phyloP scores from a whole-genome alignment of 1,140 invertebrate genomes.

The Drosophila subpulchrella region DNA sequence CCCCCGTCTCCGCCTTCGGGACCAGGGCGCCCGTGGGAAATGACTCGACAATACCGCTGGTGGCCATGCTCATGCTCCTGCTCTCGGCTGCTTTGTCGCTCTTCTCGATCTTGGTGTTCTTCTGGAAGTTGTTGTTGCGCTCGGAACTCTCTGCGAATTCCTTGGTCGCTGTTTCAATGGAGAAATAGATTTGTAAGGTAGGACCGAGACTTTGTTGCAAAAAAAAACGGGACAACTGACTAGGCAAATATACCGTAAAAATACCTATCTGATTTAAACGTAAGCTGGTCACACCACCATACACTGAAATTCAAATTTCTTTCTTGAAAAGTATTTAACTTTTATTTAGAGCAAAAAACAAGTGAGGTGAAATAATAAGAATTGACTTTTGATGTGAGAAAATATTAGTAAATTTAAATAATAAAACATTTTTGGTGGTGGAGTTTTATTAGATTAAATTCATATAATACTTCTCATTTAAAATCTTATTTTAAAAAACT shows the following conservation, averaged over 20 bases:
- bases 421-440: too few relatives aligned
- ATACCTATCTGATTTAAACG: not conserved
- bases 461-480: too few relatives aligned
- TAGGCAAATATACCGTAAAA: not conserved
- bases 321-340: too few relatives aligned
- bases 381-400: too few relatives aligned
- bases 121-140: slow-evolving; percentile 14
- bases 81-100: slow-evolving; percentile 24
- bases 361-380: too few relatives aligned
- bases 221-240: not conserved
- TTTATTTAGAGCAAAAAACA: too few relatives aligned
- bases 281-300: not conserved
- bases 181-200: slow-evolving; percentile 13
- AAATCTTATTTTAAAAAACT: too few relatives aligned
- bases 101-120: slow-evolving; percentile 1
- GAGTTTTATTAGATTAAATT: too few relatives aligned
- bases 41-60: slow-evolving; percentile 87
- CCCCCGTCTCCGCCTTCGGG: slow-evolving; percentile 98
- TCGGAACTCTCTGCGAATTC: slow-evolving; percentile 35
- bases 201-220: slow-evolving; percentile 12
- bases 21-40: slow-evolving; percentile 93
- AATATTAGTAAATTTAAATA: too few relatives aligned
- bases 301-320: not conserved
- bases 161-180: slow-evolving; percentile 26
- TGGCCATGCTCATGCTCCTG: slow-evolving; percentile 43